Percentiles rank a stretch among this genome's conserved stretches.
Evolutionary conservation across 1,140 invertebrate species (phyloP).

Genomic region (Drosophila arizonae): DNA sequence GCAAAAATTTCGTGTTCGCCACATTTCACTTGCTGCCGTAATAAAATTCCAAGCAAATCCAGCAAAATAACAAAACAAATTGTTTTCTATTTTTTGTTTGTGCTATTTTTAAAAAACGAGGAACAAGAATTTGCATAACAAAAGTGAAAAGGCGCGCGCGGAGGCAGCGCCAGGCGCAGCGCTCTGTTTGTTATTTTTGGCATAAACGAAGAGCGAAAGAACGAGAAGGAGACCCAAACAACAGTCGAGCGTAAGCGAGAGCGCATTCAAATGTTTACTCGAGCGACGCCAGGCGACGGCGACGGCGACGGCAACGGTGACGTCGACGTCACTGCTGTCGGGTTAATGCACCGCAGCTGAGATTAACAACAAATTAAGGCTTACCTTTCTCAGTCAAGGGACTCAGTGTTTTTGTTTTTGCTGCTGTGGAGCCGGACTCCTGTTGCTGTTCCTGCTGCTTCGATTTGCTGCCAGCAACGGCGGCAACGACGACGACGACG

Average conservation of each 20-base stretch:
- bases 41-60: conserved; percentile 63
- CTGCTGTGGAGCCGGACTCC: conserved; percentile 50
- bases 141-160: conserved; percentile 35
- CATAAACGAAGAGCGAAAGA: conserved; percentile 32
- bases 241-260: conserved; percentile 8
- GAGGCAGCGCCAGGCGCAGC: not conserved
- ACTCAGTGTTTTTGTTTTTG: conserved; percentile 39
- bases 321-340: conserved; percentile 26
- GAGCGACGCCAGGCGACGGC: conserved; percentile 23
- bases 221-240: not conserved
- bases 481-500: conserved; percentile 27
- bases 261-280: conserved; percentile 48
- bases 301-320: not conserved
- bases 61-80: conserved; percentile 58
- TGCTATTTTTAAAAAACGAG: conserved; percentile 52
- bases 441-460: conserved; percentile 63
- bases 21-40: conserved; percentile 39
- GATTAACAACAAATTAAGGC: conserved; percentile 42
- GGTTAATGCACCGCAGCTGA: conserved; percentile 44
- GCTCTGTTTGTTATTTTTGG: conserved; percentile 70
- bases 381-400: conserved; percentile 68
- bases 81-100: conserved; percentile 51
- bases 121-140: conserved; percentile 75
- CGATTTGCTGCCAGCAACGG: conserved; percentile 42
- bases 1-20: conserved; percentile 9